Conservation (phyloP, 2,797 vertebrate genomes). For the Microctenopoma lineatum region DNA sequence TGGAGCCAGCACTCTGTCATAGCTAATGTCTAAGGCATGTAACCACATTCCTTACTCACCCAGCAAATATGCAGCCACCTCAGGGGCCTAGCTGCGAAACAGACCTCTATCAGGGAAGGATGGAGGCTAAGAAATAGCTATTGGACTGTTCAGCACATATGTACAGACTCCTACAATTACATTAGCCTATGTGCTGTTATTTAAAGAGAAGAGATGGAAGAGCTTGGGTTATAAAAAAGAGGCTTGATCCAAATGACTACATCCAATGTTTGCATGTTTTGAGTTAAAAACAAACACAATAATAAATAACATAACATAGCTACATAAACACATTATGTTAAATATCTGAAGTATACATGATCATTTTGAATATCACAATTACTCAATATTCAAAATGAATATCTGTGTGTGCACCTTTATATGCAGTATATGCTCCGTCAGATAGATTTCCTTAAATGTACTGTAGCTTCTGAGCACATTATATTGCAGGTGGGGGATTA, state of each 20-base stretch:
- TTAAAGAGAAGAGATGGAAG: slow-evolving; percentile 20
- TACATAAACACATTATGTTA: background rate
- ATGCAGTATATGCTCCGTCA: too few species aligned
- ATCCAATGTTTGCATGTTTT: slow-evolving; percentile 5
- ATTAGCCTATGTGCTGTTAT: slow-evolving; percentile 18
- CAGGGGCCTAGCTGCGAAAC: slow-evolving; percentile 74
- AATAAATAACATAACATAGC: background rate
- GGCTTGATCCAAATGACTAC: background rate
- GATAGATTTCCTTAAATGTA: slow-evolving; percentile 38
- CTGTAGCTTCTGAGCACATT: slow-evolving; percentile 15
- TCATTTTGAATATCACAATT: too few species aligned
- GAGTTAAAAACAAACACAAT: background rate
- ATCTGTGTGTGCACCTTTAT: background rate
- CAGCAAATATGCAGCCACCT: slow-evolving; percentile 89
- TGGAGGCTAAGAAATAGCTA: slow-evolving; percentile 39
- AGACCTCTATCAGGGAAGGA: slow-evolving; percentile 60
- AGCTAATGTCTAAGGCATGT: slow-evolving; percentile 93
- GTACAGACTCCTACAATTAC: background rate
- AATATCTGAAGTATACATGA: too few species aligned
- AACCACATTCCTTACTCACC: slow-evolving; percentile 95
- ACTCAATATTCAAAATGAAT: background rate
- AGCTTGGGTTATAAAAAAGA: background rate
- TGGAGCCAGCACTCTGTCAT: slow-evolving; percentile 85
- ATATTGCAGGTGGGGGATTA: slow-evolving; percentile 34
- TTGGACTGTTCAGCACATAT: slow-evolving; percentile 23